Percentiles rank a stretch among this genome's conserved stretches.
phyloP scores from a whole-genome alignment of 2,888 invertebrate species.

The Spialia ferax region DNA sequence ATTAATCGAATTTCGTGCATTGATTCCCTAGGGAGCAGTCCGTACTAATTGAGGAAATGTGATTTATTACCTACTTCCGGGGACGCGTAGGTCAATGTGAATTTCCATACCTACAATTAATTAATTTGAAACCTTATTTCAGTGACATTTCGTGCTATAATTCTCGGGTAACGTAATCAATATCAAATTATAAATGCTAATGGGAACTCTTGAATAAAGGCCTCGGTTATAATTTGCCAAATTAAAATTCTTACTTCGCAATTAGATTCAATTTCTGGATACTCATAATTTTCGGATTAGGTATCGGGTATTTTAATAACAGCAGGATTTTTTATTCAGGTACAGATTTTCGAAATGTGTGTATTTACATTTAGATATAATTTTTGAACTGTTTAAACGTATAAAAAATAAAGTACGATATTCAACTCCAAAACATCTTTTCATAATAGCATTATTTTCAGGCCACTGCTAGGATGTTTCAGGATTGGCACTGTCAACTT shows the following conservation, averaged over 20 bases:
- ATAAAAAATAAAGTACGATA: no score
- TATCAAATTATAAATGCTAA: constrained; percentile 8
- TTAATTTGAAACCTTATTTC: neutral
- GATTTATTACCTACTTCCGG: constrained; percentile 27
- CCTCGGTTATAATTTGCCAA: neutral
- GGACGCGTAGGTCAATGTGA: neutral
- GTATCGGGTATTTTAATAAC: no score
- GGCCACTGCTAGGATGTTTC: no score
- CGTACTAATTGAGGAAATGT: constrained; percentile 23
- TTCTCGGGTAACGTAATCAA: neutral
- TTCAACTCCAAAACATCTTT: no score
- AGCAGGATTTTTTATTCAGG: no score
- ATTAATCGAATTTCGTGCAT: constrained; percentile 29
- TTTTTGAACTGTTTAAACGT: no score
- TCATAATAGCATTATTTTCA: no score
- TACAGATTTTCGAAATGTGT: no score
- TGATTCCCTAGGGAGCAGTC: constrained; percentile 16
- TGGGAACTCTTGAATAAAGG: neutral
- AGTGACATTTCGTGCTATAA: neutral
- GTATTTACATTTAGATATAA: no score
- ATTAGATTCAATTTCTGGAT: neutral
- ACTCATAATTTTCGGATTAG: neutral
- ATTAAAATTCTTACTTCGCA: neutral
- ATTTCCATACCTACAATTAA: neutral
- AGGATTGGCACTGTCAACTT: no score